phyloP scores from a whole-genome alignment of 2,888 invertebrate genomes.

The Habrosyne pyritoides region DNA sequence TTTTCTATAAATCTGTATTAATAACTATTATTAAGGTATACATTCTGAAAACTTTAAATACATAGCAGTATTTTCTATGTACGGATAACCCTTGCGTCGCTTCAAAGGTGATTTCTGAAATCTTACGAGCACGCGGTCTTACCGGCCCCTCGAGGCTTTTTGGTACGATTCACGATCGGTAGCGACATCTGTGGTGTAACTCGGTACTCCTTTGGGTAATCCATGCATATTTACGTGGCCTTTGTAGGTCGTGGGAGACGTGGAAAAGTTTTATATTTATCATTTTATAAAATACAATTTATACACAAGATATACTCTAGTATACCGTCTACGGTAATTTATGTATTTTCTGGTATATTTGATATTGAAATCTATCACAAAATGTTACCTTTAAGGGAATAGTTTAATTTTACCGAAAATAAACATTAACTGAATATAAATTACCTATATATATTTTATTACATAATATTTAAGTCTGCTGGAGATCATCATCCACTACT shows the following conservation, averaged over 20 bases:
- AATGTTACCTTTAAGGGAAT: no score
- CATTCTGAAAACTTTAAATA: not conserved
- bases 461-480: no score
- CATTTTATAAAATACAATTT: not conserved
- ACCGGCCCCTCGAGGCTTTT: conserved; percentile 27
- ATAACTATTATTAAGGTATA: no score
- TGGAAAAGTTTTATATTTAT: conserved; percentile 1
- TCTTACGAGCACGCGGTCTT: conserved; percentile 45
- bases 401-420: no score
- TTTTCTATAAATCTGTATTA: no score
- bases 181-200: conserved; percentile 16
- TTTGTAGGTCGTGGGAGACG: not conserved
- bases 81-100: conserved; percentile 41
- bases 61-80: conserved; percentile 8
- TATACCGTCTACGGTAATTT: no score
- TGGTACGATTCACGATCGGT: conserved; percentile 26
- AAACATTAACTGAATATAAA: no score
- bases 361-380: no score
- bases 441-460: no score
- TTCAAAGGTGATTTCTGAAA: conserved; percentile 46
- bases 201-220: conserved; percentile 6
- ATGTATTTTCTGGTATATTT: no score
- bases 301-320: not conserved
- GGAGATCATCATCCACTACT: no score
- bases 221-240: not conserved